Percentiles rank a stretch among this genome's conserved stretches.
These are phyloP conservation scores for Acrossocheilus fasciatus DNA, from an alignment of 2,797 vertebrate genomes.

Conservation along the genomic window DNA sequence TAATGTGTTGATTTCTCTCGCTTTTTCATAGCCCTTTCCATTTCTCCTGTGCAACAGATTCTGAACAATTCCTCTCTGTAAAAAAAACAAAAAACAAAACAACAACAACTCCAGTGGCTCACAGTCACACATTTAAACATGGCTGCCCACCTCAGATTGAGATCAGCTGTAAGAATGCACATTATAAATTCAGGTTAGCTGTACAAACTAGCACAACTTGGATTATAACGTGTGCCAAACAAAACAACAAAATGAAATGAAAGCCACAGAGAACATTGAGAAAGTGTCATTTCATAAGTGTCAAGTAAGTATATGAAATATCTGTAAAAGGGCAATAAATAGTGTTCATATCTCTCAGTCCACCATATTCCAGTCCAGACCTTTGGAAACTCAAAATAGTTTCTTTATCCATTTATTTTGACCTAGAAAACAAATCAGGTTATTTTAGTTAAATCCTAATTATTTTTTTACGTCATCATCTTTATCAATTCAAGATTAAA, in stretches of 20 bases:
- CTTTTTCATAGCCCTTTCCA: slow-evolving; percentile 47
- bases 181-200: slow-evolving; percentile 52
- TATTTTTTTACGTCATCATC: background rate
- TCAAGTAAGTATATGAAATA: slow-evolving; percentile 45
- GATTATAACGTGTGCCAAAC: slow-evolving; percentile 32
- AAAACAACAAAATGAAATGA: slow-evolving; percentile 29
- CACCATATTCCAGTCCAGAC: slow-evolving; percentile 43
- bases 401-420: slow-evolving; percentile 33
- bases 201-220: slow-evolving; percentile 44
- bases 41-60: slow-evolving; percentile 35
- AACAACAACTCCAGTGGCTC: slow-evolving; percentile 40
- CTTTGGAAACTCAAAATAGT: slow-evolving; percentile 38
- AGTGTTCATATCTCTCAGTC: slow-evolving; percentile 53
- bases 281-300: slow-evolving; percentile 38
- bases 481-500: slow-evolving; percentile 10
- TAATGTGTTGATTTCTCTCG: slow-evolving; percentile 20
- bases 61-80: background rate
- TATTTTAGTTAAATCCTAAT: slow-evolving; percentile 10
- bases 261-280: slow-evolving; percentile 29
- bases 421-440: slow-evolving; percentile 17
- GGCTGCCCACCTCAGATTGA: slow-evolving; percentile 26
- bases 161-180: slow-evolving; percentile 40
- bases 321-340: slow-evolving; percentile 62
- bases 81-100: background rate
- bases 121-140: slow-evolving; percentile 41